phyloP scores from a whole-genome alignment of 92 coral and sea anemone species.

The Paragorgia papillata region DNA sequence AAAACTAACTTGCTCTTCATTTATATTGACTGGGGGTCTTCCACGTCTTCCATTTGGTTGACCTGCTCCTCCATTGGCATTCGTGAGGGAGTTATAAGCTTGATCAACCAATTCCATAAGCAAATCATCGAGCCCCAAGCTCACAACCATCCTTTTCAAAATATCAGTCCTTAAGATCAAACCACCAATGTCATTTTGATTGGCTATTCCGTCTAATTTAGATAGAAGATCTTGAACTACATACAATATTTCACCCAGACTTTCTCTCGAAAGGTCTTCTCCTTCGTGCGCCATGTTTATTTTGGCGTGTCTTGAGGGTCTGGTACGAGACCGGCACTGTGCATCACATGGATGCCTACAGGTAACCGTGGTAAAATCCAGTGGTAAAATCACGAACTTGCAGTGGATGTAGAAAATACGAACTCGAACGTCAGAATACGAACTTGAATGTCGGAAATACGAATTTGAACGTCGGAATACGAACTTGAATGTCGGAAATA shows the following conservation, averaged over 20 bases:
- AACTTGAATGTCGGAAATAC: too few relatives aligned
- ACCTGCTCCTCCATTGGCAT: not conserved
- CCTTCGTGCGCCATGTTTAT: not conserved
- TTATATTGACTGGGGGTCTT: slow-evolving; percentile 64
- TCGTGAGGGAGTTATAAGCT: not conserved
- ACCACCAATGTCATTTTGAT: slow-evolving; percentile 4
- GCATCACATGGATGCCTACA: too few relatives aligned
- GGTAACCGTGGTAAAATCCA: too few relatives aligned
- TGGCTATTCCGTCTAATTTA: slow-evolving; percentile 1
- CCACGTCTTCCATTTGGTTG: slow-evolving; percentile 50
- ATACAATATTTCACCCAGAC: not conserved
- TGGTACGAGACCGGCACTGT: slow-evolving; percentile 1
- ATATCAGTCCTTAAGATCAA: not conserved
- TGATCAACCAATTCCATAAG: slow-evolving; percentile 4
- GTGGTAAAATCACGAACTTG: too few relatives aligned
- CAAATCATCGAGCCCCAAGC: slow-evolving; percentile 7
- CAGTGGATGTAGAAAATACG: too few relatives aligned
- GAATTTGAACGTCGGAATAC: too few relatives aligned
- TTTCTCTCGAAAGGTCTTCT: not conserved
- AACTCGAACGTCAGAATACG: too few relatives aligned
- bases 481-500: too few relatives aligned
- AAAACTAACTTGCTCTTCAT: slow-evolving; percentile 56
- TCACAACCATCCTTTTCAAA: slow-evolving; percentile 12
- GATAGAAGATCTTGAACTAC: slow-evolving; percentile 2
- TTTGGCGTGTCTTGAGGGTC: not conserved